Evolutionary conservation across 2,113 vertebrate genomes (phyloP).

Genomic region (Puffinus mauretanicus): DNA sequence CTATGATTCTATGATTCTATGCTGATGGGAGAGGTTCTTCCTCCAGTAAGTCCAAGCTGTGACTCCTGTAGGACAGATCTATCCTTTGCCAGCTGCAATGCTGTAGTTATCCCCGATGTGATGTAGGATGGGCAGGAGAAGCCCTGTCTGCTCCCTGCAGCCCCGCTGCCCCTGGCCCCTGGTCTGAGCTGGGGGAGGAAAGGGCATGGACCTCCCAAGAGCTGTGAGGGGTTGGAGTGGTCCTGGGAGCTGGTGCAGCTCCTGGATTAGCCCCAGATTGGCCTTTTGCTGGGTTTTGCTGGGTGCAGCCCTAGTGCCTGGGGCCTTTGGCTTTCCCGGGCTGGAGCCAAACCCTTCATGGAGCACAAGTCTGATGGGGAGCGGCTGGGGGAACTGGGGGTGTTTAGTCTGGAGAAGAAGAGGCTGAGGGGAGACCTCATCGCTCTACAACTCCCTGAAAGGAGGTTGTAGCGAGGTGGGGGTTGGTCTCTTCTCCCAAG

Average conservation of each 20-base stretch:
- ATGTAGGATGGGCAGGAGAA: background rate
- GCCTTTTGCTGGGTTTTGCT: background rate
- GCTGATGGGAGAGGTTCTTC: background rate
- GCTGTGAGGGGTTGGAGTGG: background rate
- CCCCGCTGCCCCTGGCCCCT: background rate
- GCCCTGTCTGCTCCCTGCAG: background rate
- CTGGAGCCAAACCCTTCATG: too few species aligned
- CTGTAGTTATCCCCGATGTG: background rate
- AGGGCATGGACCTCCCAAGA: background rate
- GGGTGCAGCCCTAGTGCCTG: background rate
- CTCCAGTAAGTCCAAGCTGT: background rate
- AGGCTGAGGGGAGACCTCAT: too few species aligned
- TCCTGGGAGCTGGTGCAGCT: background rate
- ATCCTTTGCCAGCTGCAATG: background rate
- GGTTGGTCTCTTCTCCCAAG: too few species aligned
- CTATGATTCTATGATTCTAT: too few species aligned
- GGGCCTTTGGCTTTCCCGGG: background rate
- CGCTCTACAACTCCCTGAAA: too few species aligned
- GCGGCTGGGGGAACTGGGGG: too few species aligned
- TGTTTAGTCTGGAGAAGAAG: too few species aligned
- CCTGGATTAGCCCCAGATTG: background rate
- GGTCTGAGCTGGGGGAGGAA: background rate
- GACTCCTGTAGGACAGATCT: background rate
- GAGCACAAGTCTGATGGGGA: too few species aligned
- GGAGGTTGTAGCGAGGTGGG: too few species aligned